Evolutionary conservation across 2,113 vertebrate genomes (phyloP).

Genomic region (Lipophrys pholis): DNA sequence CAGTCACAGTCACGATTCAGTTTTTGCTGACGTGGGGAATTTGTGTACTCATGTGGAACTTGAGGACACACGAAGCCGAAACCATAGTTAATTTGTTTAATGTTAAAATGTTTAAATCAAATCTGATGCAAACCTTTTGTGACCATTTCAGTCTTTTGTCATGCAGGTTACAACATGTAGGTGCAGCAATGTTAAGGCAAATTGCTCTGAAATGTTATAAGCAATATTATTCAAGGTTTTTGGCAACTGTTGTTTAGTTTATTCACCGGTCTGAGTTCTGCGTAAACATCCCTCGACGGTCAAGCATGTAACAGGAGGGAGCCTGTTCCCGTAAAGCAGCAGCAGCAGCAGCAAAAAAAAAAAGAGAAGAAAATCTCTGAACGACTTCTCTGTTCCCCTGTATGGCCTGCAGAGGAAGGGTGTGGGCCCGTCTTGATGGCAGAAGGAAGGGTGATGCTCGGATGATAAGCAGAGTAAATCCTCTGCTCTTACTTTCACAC

Average conservation of each 20-base stretch:
- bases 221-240: not conserved
- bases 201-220: not conserved
- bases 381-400: not conserved
- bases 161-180: not conserved
- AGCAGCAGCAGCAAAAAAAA: not conserved
- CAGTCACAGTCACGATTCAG: too few relatives aligned
- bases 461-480: slow-evolving; percentile 23
- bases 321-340: not conserved
- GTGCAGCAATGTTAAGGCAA: not conserved
- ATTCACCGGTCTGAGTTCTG: not conserved
- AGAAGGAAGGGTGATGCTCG: slow-evolving; percentile 33
- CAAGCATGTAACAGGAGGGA: not conserved
- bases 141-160: not conserved
- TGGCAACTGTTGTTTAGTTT: too few relatives aligned
- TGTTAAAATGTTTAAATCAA: too few relatives aligned
- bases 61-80: too few relatives aligned
- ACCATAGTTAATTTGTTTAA: too few relatives aligned
- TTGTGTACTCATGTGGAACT: too few relatives aligned
- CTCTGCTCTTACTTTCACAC: not conserved
- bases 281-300: not conserved
- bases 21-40: too few relatives aligned
- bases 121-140: not conserved
- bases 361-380: not conserved
- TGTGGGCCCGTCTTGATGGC: slow-evolving; percentile 7
- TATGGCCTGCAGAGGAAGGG: slow-evolving; percentile 45